phyloP scores from a whole-genome alignment of 2,888 invertebrate genomes.

The Torymus texanus region DNA sequence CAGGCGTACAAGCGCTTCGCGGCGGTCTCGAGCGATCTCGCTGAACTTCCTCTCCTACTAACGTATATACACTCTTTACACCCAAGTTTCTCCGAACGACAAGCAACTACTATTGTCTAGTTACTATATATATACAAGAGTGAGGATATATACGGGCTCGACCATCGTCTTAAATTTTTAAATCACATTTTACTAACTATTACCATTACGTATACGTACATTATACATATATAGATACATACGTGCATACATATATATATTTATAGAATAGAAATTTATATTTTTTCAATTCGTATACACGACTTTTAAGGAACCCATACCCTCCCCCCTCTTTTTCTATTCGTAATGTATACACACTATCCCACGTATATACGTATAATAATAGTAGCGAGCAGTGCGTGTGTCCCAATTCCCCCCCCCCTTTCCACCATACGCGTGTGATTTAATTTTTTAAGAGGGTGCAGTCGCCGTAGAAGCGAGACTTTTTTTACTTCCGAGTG shows the following conservation, averaged over 20 bases:
- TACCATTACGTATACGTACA: background rate
- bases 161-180: slow-evolving; percentile 15
- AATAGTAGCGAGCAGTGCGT: background rate
- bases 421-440: background rate
- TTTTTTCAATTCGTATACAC: slow-evolving; percentile 40
- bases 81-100: too few relatives aligned
- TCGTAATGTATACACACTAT: slow-evolving; percentile 5
- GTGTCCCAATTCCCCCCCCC: too few relatives aligned
- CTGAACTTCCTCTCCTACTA: background rate
- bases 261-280: slow-evolving; percentile 45
- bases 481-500: background rate
- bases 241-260: slow-evolving; percentile 12
- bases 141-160: background rate
- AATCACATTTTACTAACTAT: slow-evolving; percentile 8
- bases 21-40: slow-evolving; percentile 26
- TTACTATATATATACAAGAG: too few relatives aligned
- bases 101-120: too few relatives aligned
- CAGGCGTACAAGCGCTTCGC: slow-evolving; percentile 66
- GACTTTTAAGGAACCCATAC: background rate
- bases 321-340: slow-evolving; percentile 24
- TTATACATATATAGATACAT: background rate
- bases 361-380: background rate
- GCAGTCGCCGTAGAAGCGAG: background rate
- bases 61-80: background rate
- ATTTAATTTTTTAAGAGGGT: slow-evolving; percentile 27